Base-by-base conservation (phyloP, 2,113 vertebrate species). In the Mirza zaza region DNA sequence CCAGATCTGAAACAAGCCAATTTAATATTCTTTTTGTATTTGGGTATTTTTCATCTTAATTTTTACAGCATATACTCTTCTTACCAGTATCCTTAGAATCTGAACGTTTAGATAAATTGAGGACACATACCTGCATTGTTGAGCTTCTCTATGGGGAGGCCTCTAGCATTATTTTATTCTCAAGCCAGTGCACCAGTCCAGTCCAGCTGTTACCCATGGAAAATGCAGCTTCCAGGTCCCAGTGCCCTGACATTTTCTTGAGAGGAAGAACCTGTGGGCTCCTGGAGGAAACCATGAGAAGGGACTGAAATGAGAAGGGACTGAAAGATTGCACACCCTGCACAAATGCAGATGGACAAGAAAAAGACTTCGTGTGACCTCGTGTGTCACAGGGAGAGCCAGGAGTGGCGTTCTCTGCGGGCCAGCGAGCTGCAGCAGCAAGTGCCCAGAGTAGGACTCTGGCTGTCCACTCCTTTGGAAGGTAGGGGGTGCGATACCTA, bases 21-120 rank as follows among this genome's bases (percentile, higher is more conserved):
- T 91, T 79, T 82, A 81, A 76, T 95, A 61, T 90, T 96, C 87
- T 87, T 80, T 97, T 97, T 90, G 45, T 92, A 36, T 97, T 97
- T 91, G 98, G 93, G 55, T 98, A 96, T 83, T 97, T 98, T 95
- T 97, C 97, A 81, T 5, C 97, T 97, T 98, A 94, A 83, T 96
- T 97, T 96, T 97, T 96, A 95, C 97, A 34, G 39, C 95, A 93
- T 97, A 73, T 97, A 95, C 90, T 97, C 93, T 97, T 95, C 97
- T 96, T 61, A 84, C 2, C 96, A 95, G 5, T 96, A 96, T 97
- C 97, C 87, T 85, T 91, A 97, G 90, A 98, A 94, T 77, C 90
- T 89, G 42, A 94, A 84, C 91, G 83, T 92, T 96, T 48, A 90
- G 94, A 80, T 98, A 65, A 95, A 61, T 52, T 77, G 96, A 95